phyloP scores from a whole-genome alignment of 2,888 invertebrate genomes.

The Protophormia terraenovae region DNA sequence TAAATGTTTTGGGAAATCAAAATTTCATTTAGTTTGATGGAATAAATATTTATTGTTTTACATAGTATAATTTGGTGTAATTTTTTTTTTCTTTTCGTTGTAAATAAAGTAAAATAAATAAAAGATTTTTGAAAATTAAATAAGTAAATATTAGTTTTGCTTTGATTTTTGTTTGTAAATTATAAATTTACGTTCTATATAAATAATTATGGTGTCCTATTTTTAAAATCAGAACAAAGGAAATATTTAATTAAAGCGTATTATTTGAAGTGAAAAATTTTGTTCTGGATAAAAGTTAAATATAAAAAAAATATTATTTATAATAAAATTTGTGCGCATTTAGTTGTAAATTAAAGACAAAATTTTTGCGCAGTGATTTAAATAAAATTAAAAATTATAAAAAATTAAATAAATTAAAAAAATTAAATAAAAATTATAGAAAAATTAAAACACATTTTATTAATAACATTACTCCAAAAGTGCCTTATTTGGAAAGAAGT shows the following conservation, averaged over 20 bases:
- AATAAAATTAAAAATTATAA: background rate
- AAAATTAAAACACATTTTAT: no score
- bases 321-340: conserved; percentile 42
- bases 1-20: background rate
- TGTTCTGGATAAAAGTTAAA: background rate
- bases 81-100: no score
- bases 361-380: conserved; percentile 49
- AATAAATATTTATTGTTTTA: conserved; percentile 39
- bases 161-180: background rate
- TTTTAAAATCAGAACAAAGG: conserved; percentile 2
- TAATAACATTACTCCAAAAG: no score
- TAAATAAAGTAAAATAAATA: no score
- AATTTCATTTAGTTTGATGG: background rate
- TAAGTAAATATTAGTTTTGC: no score
- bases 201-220: background rate
- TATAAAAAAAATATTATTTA: background rate
- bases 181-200: background rate
- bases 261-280: conserved; percentile 10
- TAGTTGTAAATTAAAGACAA: conserved; percentile 27
- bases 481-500: no score
- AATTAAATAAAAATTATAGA: background rate
- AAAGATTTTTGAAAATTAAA: no score
- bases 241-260: conserved; percentile 36
- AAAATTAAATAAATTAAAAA: background rate
- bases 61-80: background rate